Evolutionary conservation across 2,888 invertebrate species (phyloP), one percentile per base, ranked within the genome.

Genomic region (Drosophila antonietae): DNA sequence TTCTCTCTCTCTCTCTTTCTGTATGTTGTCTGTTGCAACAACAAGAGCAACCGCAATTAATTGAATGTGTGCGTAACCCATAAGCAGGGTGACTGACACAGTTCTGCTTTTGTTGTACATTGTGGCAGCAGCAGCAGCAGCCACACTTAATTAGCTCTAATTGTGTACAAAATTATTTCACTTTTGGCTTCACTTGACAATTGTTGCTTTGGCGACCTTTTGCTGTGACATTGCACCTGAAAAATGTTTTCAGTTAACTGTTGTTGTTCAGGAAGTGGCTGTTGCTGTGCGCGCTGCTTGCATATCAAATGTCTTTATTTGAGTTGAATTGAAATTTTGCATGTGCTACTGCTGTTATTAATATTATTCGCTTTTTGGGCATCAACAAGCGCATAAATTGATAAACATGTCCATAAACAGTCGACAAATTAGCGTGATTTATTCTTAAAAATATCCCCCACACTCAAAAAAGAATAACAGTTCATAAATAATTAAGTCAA

Each of bases 221-320:
- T 61, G 47, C 47, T 63, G 62, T 86, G 88, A 77, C 84, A 84
- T 84, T 84, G 88, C 86, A 83, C 84, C 88, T 84, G 83, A 83
- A 88, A 37, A 37, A 23, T 18, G 14, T 52, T 15, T 31, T 14
- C 33, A 64, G 39, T 57, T 60, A 3, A 23, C 47, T 31, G 28
- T 31, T 60, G 43, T 66, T 37, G 37, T 68, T 78, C 44, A 75
- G 81, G 81, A 78, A 75, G 72, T 51, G 20, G 3, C n/a, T 57
- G 44, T 18, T 46, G 57, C 23, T 43, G 52, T 28, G 44, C 61
- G 53, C 61, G 55, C 47, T 46, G 28, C 60, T 59, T 78, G 75
- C 75, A 79, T 72, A 75, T 67, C 77, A 47, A 71, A 23, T 20
- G 37, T 18, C 37, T 52, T 23, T 41, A 23, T 41, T 61, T 41